phyloP scores from a whole-genome alignment of 1,140 invertebrate genomes.

The Drosophila mauritiana region DNA sequence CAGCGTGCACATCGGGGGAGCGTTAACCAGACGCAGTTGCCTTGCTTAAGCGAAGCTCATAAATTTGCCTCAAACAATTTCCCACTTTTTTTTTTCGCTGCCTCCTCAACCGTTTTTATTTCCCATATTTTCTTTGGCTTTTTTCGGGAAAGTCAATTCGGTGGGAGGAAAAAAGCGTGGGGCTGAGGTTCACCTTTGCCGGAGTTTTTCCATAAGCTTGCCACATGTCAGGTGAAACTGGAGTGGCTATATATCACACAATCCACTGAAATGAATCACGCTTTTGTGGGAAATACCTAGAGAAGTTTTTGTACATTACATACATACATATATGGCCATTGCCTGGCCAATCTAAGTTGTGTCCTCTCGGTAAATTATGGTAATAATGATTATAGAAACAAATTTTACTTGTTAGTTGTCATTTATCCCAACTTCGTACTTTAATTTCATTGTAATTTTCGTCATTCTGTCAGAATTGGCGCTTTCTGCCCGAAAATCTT shows the following conservation, averaged over 20 bases:
- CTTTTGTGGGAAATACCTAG: background rate
- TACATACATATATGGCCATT: no score
- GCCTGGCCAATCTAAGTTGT: no score
- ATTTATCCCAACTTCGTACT: no score
- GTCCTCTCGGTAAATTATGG: no score
- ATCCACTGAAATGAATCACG: slow-evolving; percentile 19
- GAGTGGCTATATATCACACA: slow-evolving; percentile 25
- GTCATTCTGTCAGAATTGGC: slow-evolving; percentile 17
- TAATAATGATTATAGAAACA: no score
- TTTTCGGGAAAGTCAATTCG: slow-evolving; percentile 23
- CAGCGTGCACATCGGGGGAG: slow-evolving; percentile 18
- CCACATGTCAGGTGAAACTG: slow-evolving; percentile 23
- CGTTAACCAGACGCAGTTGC: slow-evolving; percentile 47
- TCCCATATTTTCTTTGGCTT: slow-evolving; percentile 35
- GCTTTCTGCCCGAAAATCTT: background rate
- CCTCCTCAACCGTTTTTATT: slow-evolving; percentile 35
- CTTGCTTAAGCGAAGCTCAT: slow-evolving; percentile 50
- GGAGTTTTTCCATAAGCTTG: slow-evolving; percentile 11
- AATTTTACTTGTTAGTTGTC: no score
- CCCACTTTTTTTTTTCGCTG: slow-evolving; percentile 23
- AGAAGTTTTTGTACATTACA: background rate
- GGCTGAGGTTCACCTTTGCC: slow-evolving; percentile 13
- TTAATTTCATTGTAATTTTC: background rate
- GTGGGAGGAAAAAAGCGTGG: slow-evolving; percentile 17
- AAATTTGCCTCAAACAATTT: slow-evolving; percentile 56